Evolutionary conservation across 2,888 invertebrate species (phyloP).

Genomic region (Nebria salina): DNA sequence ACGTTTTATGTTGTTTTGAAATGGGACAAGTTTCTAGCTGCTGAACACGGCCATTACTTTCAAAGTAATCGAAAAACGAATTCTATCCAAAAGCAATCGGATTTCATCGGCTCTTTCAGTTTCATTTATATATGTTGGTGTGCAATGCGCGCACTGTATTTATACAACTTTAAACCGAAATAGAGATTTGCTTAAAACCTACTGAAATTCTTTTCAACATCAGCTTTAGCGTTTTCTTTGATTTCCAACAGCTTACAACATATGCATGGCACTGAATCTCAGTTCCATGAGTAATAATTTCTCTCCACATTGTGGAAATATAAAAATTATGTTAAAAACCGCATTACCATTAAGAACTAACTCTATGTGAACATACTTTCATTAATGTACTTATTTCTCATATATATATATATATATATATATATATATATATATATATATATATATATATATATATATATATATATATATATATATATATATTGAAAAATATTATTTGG

Average conservation of each 20-base stretch:
- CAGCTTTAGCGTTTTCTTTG: background rate
- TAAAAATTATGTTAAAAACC: too few relatives aligned
- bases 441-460: too few relatives aligned
- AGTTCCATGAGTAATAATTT: background rate
- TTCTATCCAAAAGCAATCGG: constrained; percentile 35
- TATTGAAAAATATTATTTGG: background rate
- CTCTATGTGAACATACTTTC: too few relatives aligned
- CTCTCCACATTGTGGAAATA: background rate
- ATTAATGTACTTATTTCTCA: too few relatives aligned
- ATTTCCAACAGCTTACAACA: background rate
- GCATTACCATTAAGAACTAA: too few relatives aligned
- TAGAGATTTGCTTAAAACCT: constrained; percentile 42
- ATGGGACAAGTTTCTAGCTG: constrained; percentile 15
- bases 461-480: too few relatives aligned
- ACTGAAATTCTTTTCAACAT: constrained; percentile 13
- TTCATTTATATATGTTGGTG: constrained; percentile 38
- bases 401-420: too few relatives aligned
- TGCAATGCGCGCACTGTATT: constrained; percentile 17
- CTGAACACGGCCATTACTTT: constrained; percentile 3
- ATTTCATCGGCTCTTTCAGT: constrained; percentile 37
- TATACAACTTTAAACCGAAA: background rate
- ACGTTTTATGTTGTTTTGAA: background rate
- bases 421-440: too few relatives aligned
- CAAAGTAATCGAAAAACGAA: background rate
- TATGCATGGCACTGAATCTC: background rate